These are phyloP conservation scores for Crotalus viridis DNA, from an alignment of 2,113 vertebrate species.

Conservation along the genomic window DNA sequence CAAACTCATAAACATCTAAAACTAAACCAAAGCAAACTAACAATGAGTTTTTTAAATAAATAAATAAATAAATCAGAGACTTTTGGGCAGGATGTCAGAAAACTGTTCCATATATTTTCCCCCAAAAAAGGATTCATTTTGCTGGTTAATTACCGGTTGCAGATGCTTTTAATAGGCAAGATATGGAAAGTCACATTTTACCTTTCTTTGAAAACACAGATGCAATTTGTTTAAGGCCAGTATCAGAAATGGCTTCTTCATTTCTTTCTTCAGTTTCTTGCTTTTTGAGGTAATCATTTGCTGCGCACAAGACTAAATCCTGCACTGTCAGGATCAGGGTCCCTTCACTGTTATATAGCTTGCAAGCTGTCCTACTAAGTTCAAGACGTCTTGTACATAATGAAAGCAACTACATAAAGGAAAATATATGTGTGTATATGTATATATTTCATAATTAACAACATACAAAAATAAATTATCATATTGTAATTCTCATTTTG, in stretches of 20 bases:
- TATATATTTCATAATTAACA: background rate
- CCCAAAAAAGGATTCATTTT: background rate
- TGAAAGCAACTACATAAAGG: constrained; percentile 56
- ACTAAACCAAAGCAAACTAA: background rate
- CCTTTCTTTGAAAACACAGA: background rate
- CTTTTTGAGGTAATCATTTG: constrained; percentile 43
- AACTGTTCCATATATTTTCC: background rate
- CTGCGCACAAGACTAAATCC: constrained; percentile 55
- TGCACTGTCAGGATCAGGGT: constrained; percentile 38
- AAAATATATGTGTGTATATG: background rate
- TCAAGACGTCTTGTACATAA: constrained; percentile 54
- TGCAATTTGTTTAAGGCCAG: background rate
- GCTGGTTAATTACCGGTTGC: background rate
- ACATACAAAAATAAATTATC: background rate
- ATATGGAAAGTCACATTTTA: constrained; percentile 22
- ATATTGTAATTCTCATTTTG: background rate
- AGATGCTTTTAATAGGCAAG: background rate
- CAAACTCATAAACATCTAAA: background rate
- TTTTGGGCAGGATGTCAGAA: background rate
- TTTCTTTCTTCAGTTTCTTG: background rate
- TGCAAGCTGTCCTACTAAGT: constrained; percentile 56
- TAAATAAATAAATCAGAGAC: background rate
- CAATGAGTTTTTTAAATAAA: background rate
- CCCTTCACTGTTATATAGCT: constrained; percentile 63
- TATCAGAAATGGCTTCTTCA: background rate